phyloP scores from a whole-genome alignment of 2,113 vertebrate genomes.

The Aepyceros melampus region DNA sequence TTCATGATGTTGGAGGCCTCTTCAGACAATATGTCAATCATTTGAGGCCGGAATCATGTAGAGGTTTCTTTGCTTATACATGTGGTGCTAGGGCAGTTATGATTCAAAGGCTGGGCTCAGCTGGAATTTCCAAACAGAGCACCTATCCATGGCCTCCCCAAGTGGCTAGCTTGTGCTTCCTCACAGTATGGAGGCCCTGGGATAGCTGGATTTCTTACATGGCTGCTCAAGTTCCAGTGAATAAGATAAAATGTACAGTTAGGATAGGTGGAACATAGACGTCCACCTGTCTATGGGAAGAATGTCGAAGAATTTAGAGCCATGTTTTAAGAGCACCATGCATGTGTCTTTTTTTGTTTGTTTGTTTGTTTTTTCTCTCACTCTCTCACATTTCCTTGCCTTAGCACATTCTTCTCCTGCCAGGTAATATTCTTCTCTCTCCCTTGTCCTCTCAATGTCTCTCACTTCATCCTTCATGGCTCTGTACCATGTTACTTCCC shows the following conservation, averaged over 20 bases:
- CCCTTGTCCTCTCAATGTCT: not conserved
- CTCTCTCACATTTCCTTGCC: fast-evolving
- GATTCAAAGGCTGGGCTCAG: not conserved
- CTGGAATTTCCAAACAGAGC: not conserved
- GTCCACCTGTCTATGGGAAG: not conserved
- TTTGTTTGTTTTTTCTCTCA: too few relatives aligned
- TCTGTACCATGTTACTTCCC: not conserved
- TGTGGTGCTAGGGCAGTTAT: not conserved
- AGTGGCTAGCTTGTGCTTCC: not conserved
- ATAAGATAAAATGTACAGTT: not conserved
- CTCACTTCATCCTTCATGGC: not conserved
- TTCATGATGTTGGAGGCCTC: not conserved
- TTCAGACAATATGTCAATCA: not conserved
- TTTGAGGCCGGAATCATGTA: not conserved
- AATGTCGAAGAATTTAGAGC: not conserved
- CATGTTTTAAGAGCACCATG: not conserved
- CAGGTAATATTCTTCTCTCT: too few relatives aligned
- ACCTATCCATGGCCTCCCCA: not conserved
- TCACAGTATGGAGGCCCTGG: not conserved
- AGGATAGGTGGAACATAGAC: not conserved
- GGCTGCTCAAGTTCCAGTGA: not conserved
- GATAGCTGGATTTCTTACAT: not conserved
- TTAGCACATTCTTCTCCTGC: not conserved
- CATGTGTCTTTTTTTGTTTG: not conserved
- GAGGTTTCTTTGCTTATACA: not conserved